Conservation (phyloP, 2,113 vertebrate genomes). For the Bathybates hornii region DNA sequence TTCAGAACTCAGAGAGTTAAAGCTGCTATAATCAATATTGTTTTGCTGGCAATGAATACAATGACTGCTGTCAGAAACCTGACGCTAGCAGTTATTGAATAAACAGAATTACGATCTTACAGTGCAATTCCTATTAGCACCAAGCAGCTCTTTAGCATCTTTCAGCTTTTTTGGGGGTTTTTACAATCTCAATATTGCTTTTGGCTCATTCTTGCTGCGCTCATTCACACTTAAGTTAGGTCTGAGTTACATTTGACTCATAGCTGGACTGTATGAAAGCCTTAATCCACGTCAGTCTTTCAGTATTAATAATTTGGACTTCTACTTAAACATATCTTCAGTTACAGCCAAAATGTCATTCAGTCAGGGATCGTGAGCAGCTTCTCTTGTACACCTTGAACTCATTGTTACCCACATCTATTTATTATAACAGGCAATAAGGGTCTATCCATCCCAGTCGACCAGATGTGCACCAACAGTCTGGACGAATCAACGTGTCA, state of each 20-base stretch:
- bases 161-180: accelerated
- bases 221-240: not conserved
- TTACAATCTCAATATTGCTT: not conserved
- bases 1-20: not conserved
- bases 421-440: not conserved
- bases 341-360: not conserved
- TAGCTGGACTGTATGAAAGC: not conserved
- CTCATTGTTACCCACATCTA: not conserved
- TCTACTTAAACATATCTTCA: not conserved
- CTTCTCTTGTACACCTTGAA: not conserved
- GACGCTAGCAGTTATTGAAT: not conserved
- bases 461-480: not conserved
- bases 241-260: not conserved
- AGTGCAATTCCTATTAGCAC: not conserved
- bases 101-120: not conserved
- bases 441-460: not conserved
- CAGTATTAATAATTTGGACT: not conserved
- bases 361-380: not conserved
- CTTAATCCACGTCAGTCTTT: not conserved
- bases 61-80: not conserved
- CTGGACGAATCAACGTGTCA: not conserved
- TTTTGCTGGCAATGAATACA: not conserved
- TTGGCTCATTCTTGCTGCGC: not conserved
- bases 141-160: not conserved
- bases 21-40: not conserved